Percentiles rank a stretch among this genome's conserved stretches.
These are phyloP conservation scores for Garra rufa DNA, from an alignment of 2,113 vertebrate species.

Conservation along the genomic window DNA sequence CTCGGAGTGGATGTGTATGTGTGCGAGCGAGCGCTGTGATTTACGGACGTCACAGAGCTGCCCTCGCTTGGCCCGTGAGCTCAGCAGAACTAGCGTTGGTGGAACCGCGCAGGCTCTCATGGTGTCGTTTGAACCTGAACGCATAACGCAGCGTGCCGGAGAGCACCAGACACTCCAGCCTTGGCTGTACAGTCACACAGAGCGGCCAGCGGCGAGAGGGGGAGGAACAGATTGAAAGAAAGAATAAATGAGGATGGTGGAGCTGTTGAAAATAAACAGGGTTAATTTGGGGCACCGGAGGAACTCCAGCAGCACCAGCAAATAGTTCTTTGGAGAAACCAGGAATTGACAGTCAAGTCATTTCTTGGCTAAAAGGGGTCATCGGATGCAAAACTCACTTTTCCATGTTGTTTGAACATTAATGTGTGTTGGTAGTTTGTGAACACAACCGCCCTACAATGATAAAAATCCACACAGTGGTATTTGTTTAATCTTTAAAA, in stretches of 20 bases:
- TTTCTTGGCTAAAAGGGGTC: no score
- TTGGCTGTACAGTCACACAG: neutral
- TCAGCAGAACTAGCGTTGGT: neutral
- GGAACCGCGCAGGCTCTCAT: conserved; percentile 12
- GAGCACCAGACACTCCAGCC: neutral
- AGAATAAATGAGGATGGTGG: neutral
- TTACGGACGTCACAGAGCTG: conserved; percentile 45
- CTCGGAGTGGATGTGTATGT: conserved; percentile 5
- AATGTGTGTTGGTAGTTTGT: no score
- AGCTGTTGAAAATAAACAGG: neutral
- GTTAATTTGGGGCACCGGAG: neutral
- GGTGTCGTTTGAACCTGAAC: conserved; percentile 47
- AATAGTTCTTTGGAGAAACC: neutral
- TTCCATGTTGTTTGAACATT: no score
- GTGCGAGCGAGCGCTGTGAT: conserved; percentile 51
- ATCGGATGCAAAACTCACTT: no score
- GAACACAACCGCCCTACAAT: no score
- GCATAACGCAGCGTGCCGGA: neutral
- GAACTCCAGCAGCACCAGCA: neutral
- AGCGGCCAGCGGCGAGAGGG: neutral
- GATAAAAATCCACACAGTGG: no score
- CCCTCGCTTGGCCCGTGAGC: conserved; percentile 39
- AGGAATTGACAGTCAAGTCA: conserved; percentile 26
- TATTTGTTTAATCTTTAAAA: no score
- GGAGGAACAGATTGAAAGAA: neutral